Evolutionary conservation across 2,113 vertebrate species (phyloP), one percentile per base, ranked within the genome.

Genomic region (Apus apus): DNA sequence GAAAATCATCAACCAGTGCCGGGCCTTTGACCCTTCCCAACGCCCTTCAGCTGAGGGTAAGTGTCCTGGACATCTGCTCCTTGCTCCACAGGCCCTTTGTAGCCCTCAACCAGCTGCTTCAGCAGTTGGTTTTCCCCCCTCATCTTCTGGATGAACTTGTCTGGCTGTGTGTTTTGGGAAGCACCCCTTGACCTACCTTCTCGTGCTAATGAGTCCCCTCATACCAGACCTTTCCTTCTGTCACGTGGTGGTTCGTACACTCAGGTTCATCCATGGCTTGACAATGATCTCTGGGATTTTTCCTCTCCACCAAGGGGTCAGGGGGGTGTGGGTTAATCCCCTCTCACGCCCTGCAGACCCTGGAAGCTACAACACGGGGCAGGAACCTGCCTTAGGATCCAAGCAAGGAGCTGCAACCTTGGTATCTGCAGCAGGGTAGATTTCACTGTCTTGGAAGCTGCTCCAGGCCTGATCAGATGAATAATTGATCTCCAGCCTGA

Each of bases 41-140:
- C 98, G 99, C 56, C 99, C 98, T 20, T 98, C 97, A 61, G 97
- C 98, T 1, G 98, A 98, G 95, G 98, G 98, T 98, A 93, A 75
- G 73, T 14, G 50, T 51, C 68, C 56, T 7, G 9, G 23, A 13
- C 23, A 5, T 11, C 64, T 27, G 36, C 22, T 65, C 50, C 38
- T 46, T 1, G 4, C 15, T 50, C 26, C 72, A 32, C 22, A 40
- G 48, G 32, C 18, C 22, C 23, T 50, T 11, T 18, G 9, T 48
- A 6, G 15, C 27, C 54, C 53, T 51, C 65, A 8, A 2, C 11
- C 48, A 53, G 25, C 40, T 57, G 14, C 18, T 81, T 71, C 57
- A 29, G 50, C 18, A 6, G 5, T 13, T n/a, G 65, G 1, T 13
- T 77, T 87, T 34, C 10, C 5, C 12, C n/a, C 50, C 21, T 75